Percentiles rank a stretch among this genome's conserved stretches.
These are phyloP conservation scores for Lagorchestes hirsutus DNA, from an alignment of 2,797 vertebrate species.

Conservation along the genomic window DNA sequence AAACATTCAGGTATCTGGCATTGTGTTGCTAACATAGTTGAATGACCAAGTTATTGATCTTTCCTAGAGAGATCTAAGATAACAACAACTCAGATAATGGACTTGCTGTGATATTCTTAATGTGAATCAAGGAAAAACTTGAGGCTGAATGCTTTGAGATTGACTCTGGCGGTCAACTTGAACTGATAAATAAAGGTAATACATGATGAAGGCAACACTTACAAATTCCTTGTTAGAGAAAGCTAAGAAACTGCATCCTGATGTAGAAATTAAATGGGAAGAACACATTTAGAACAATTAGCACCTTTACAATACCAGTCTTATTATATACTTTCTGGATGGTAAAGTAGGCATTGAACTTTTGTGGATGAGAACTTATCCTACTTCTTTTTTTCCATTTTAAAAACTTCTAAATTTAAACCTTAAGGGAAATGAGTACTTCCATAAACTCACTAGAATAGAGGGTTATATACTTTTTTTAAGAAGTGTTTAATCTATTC, in stretches of 20 bases:
- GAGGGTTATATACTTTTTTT: not conserved
- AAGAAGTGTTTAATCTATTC: not conserved
- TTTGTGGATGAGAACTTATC: not conserved
- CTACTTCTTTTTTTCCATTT: not conserved
- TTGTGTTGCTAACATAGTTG: not conserved
- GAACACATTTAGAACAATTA: not conserved
- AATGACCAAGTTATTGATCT: not conserved
- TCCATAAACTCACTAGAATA: not conserved
- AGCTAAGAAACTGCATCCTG: not conserved
- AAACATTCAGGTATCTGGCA: not conserved
- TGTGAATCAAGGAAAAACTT: not conserved
- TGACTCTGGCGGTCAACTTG: not conserved
- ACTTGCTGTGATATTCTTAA: not conserved
- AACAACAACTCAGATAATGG: not conserved
- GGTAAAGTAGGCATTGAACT: not conserved
- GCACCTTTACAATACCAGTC: not conserved
- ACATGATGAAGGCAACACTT: not conserved
- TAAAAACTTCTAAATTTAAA: not conserved
- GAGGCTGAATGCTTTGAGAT: not conserved
- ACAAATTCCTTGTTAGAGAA: not conserved
- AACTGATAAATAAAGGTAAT: not conserved
- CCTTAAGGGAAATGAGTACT: not conserved
- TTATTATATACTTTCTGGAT: not conserved
- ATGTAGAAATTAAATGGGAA: not conserved
- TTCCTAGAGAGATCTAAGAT: not conserved